Evolutionary conservation across 1,140 invertebrate species (phyloP).

Genomic region (Carcinoscorpius rotundicauda): DNA sequence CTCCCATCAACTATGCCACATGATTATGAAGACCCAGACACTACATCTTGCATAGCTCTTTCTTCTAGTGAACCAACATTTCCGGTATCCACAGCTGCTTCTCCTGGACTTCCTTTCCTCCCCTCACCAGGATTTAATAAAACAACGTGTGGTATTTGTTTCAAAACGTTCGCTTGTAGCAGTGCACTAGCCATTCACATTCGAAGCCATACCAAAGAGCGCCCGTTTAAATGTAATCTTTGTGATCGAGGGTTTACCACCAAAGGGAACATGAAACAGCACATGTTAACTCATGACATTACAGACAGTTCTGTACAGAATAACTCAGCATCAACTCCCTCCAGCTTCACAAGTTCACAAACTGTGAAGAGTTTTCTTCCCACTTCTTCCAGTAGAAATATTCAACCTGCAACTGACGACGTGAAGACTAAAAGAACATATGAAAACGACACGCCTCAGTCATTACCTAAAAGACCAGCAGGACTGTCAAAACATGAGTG

Average conservation of each 20-base stretch:
- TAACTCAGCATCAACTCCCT: conserved; percentile 6
- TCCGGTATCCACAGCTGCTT: neutral
- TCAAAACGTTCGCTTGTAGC: conserved; percentile 77
- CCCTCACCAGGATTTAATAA: conserved; percentile 73
- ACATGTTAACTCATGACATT: conserved; percentile 49
- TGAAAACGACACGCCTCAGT: conserved; percentile 2
- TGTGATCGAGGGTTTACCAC: conserved; percentile 37
- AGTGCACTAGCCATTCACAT: conserved; percentile 81
- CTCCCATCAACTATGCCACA: too few species aligned
- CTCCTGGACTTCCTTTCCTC: conserved; percentile 65
- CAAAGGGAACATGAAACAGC: conserved; percentile 24
- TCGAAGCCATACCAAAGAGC: conserved; percentile 31
- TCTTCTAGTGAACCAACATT: too few species aligned
- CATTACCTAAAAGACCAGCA: conserved; percentile 30
- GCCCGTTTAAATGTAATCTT: conserved; percentile 33
- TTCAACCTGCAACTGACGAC: too few species aligned
- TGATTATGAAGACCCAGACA: too few species aligned
- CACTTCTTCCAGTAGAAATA: conserved; percentile 48
- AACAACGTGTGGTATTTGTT: conserved; percentile 94
- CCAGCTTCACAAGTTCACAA: neutral
- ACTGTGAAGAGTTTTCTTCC: conserved; percentile 30
- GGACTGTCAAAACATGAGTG: conserved; percentile 78
- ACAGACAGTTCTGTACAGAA: conserved; percentile 13
- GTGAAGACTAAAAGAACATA: too few species aligned
- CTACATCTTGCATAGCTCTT: too few species aligned